Base-by-base conservation (phyloP, 2,797 vertebrate species). In the Luscinia luscinia region DNA sequence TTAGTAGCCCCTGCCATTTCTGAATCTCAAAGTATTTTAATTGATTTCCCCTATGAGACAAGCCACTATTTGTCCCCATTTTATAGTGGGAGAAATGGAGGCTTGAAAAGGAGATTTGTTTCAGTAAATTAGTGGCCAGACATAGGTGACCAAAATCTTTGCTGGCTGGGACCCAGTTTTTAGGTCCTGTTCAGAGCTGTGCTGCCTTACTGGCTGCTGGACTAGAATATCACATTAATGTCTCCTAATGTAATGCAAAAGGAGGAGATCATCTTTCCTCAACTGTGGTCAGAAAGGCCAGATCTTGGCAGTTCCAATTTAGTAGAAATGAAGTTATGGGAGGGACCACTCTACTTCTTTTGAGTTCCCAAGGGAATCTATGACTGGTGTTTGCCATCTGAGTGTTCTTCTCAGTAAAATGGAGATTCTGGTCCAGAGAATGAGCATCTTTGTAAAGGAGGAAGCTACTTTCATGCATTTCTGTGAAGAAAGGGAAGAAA, bases 1-100 rank as follows among this genome's bases (percentile, higher is more conserved):
- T 88, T 34, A 38, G 46, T 77, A 79, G 52, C 68, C 45, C 38
- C 67, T 91, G 27, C 63, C 32, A 26, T 88, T 90, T 84, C 85
- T 78, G 78, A 87, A 87, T 61, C 79, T 86, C 83, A 70, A 46
- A 59, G 20, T 77, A 73, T 84, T 92, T 84, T 78, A 72, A 84
- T 79, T 59, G 13, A 78, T 87, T 89, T 41, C 20, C 7, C 2
- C 23, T 86, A 70, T 76, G 51, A 61, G 75, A 55, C 14, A 58
- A 80, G 62, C 46, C 32, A 36, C 41, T 64, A 8, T 68, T 78
- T 57, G 9, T 74, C 16, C 11, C 24, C 8, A 2, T 81, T 95
- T 88, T 72, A 12, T 32, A 24, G 20, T 24, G 20, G 57, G 82
- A 81, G 46, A 95, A 95, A 83, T 49, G n/a, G 63, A 88, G 66